Evolutionary conservation across 2,888 invertebrate species (phyloP), one percentile per base, ranked within the genome.

Genomic region (Agrilus cyanescens): DNA sequence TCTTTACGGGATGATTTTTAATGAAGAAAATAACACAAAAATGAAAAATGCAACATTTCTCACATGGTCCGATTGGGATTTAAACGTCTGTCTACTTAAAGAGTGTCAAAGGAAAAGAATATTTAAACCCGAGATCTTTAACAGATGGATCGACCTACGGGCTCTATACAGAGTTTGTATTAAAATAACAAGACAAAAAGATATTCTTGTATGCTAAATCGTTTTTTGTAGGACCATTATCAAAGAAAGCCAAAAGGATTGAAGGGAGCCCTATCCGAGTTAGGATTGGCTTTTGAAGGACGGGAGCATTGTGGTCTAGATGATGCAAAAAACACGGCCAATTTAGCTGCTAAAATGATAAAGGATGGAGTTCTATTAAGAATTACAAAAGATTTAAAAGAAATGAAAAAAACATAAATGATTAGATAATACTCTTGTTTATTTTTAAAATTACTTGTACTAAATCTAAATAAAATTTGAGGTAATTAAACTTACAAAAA

Each of bases 11-110:
- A 57, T 74, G 48, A 53, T 54, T 5, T 64, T 62, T 51, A 55
- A 53, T 30, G 45, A 42, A 16, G 44, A 45, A 43, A 37, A 35
- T 12, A 12, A 41, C 20, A 36, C 41, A 4, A 44, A 44, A 3
- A 52, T 59, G 41, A 68, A 67, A 44, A 68, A 66, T 50, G 70
- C 69, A 50, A 67, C 67, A 4, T 69, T 71, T 52, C 72, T 73
- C 35, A 78, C 77, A 25, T 78, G 78, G 78, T 70, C 71, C 47
- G 75, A 78, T 60, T 78, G 77, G 77, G 78, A 79, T 61, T 68
- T 79, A 38, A 71, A 71, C 6, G 69, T 69, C 15, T 78, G 76
- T 50, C 59, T 79, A 20, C 64, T 67, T 38, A 72, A 74, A 52
- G 78, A 79, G 57, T 74, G 74, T 50, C 63, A 60, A 34, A 63